phyloP scores from a whole-genome alignment of 2,888 invertebrate genomes.

The Papilio gigon region DNA sequence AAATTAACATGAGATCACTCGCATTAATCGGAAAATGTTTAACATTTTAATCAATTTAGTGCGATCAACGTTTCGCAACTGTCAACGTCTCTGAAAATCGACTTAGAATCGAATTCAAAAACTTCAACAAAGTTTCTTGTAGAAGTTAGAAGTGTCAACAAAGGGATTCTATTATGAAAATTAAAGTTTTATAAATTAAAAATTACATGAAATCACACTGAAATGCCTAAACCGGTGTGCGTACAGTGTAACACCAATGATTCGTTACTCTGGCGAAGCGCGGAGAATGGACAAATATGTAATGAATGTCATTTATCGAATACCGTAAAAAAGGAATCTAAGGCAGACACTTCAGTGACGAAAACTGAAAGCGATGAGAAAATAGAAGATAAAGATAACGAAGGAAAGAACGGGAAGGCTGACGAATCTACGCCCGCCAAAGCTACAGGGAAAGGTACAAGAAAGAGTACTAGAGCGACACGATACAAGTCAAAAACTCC shows the following conservation, averaged over 20 bases:
- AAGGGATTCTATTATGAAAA: constrained; percentile 28
- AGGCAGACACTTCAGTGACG: constrained; percentile 54
- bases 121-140: neutral
- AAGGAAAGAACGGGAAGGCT: constrained; percentile 59
- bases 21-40: neutral
- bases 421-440: constrained; percentile 74
- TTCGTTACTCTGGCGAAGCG: constrained; percentile 89
- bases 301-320: constrained; percentile 86
- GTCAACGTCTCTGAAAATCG: neutral
- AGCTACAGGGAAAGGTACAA: constrained; percentile 78
- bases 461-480: constrained; percentile 83
- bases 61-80: neutral
- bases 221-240: constrained; percentile 85
- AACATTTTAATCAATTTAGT: neutral
- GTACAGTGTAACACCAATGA: constrained; percentile 86
- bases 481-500: constrained; percentile 80
- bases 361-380: constrained; percentile 65
- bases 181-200: constrained; percentile 20
- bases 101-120: neutral
- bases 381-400: constrained; percentile 61
- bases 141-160: neutral
- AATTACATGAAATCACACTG: constrained; percentile 51
- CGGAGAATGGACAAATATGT: constrained; percentile 89
- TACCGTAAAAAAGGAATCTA: constrained; percentile 62
- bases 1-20: neutral